Evolutionary conservation across 2,797 vertebrate species (phyloP).

Genomic region (Columba guinea): DNA sequence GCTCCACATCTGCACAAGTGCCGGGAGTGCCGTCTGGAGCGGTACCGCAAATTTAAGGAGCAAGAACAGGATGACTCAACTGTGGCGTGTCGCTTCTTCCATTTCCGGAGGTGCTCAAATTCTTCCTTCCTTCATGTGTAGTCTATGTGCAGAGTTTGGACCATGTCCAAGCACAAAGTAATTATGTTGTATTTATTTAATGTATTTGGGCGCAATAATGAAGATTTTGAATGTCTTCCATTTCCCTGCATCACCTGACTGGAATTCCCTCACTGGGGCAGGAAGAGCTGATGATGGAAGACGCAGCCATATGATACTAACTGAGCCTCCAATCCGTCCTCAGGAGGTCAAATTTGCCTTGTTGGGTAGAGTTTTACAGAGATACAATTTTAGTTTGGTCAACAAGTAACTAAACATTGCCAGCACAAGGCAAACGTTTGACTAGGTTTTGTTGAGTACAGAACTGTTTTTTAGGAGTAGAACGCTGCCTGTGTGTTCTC

Average conservation of each 20-base stretch:
- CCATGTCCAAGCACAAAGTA: background rate
- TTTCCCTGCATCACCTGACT: background rate
- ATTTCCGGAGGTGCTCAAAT: conserved; percentile 91
- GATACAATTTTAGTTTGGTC: background rate
- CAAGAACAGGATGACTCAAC: conserved; percentile 96
- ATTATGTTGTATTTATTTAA: background rate
- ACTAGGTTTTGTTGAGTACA: background rate
- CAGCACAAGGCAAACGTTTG: background rate
- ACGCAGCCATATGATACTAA: background rate
- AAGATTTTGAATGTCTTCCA: background rate
- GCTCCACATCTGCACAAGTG: conserved; percentile 99
- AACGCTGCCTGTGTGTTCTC: background rate
- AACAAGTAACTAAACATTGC: background rate
- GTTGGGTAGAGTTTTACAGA: background rate
- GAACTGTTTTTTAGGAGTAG: background rate
- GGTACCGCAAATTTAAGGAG: conserved; percentile 95
- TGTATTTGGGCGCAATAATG: background rate
- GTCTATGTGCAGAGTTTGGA: background rate
- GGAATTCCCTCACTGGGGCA: background rate
- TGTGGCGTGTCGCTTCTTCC: conserved; percentile 98
- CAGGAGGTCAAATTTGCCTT: background rate
- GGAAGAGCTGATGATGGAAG: background rate
- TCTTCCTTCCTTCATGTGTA: conserved; percentile 17
- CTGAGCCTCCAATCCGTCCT: background rate
- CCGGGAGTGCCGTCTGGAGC: conserved; percentile 95